Base-by-base conservation (phyloP, 2,888 invertebrate species). In the Diadegma fenestrale region DNA sequence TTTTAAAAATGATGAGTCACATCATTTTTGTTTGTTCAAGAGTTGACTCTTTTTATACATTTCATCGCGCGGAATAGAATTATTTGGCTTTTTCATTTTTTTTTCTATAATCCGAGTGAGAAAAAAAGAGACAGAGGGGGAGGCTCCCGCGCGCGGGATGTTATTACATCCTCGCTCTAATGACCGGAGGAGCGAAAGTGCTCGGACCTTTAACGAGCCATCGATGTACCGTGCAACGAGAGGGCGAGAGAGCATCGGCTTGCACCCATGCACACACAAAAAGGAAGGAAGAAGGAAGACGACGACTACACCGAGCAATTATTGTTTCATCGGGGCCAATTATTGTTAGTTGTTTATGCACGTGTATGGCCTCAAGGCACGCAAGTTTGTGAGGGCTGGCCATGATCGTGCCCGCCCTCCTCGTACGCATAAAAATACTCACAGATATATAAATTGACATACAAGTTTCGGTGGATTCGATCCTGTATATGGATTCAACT, bases 281-380 rank as follows among this genome's bases (percentile, higher is more conserved):
- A 58, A 64, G 2, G 51, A 68, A 58, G 58, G 72, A 72, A 48
- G 43, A 64, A 43, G 45, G 76, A 58, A 73, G 71, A 81, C 64
- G 81, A 68, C 73, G 80, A 61, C 69, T 82, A 72, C 83, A 84
- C 80, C 78, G 80, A 84, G 85, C 85, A 87, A 87, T 87, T 87
- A 85, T 87, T 85, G 82, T 84, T 86, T 87, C 87, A 85, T 86
- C 82, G 85, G 71, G 79, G 80, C 85, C 82, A 86, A 84, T 86
- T 85, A 87, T 87, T 85, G 86, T 82, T 83, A 73, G 84, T 87
- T 85, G 82, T 86, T 85, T 85, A 85, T 86, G 85, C 79, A 82
- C 81, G 81, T 86, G 78, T 82, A 81, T 63, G 54, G 78, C 81
- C 76, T 58, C 48, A 54, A 79, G 78, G 78, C 81, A 83, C 82